Base-by-base conservation (phyloP, 2,113 vertebrate genomes). In the Hippoglossus stenolepis region DNA sequence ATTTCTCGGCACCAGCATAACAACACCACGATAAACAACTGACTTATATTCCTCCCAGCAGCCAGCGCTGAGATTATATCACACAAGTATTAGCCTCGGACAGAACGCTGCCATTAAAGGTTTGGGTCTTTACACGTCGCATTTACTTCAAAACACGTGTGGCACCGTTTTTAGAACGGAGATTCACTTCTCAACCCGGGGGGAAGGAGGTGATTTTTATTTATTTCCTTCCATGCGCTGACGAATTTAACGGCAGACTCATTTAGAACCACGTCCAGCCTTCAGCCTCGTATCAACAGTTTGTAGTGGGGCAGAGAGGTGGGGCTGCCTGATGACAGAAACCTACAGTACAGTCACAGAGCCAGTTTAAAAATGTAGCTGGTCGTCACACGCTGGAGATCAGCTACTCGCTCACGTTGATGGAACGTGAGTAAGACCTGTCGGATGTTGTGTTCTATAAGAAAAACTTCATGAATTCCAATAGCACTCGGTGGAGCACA, bases 1-100 rank as follows among this genome's bases (percentile, higher is more conserved):
- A 88, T 89, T 91, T 79, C 82, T 70, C 76, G 65, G 77, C 88
- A 85, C 87, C 83, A 76, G 80, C 84, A 82, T 68, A 85, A 83
- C 77, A 81, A 85, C 80, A 82, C 63, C 56, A 69, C 61, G 65
- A 84, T 87, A 87, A 87, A 90, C 85, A 87, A 80, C 70, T 38
- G 62, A 74, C 75, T 87, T 68, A 60, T 85, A 80, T 79, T 76
- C 79, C 14, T 70, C 65, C 79, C 67, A 72, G 74, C 66, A 53
- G 59, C 31, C 54, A 76, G 71, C 56, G 70, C 67, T 74, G 40
- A 80, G 83, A 84, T 84, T 66, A 80, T 53, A 82, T 85, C 60
- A 83, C 70, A 60, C 40, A 84, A 80, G 88, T 43, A 72, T 60
- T 51, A 51, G 49, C 56, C 49, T 64, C 13, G 2, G 61, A 31